These are phyloP conservation scores for Bolborhynchus lineola DNA, from an alignment of 2,113 vertebrate genomes.

Conservation along the genomic window DNA sequence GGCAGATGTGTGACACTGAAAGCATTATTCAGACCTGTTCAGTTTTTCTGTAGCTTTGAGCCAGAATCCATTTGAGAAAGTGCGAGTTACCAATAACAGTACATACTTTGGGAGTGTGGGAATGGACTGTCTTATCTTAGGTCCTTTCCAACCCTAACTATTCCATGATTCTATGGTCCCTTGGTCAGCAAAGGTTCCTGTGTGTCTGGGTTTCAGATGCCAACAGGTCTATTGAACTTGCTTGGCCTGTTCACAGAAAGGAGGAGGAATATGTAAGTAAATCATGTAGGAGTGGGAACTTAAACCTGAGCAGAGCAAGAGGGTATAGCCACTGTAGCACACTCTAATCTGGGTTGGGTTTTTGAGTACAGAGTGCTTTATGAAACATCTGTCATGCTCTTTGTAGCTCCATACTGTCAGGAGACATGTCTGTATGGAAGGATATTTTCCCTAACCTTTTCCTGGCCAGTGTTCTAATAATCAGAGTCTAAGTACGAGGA, in stretches of 20 bases:
- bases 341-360: background rate
- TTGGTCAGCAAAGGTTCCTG: background rate
- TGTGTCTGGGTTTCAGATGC: background rate
- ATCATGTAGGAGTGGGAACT: background rate
- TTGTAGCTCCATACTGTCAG: background rate
- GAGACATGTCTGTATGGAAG: background rate
- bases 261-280: background rate
- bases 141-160: too few relatives aligned
- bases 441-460: background rate
- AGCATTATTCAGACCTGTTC: background rate
- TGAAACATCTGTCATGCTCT: background rate
- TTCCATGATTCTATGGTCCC: too few relatives aligned
- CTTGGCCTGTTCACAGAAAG: background rate
- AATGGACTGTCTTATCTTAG: background rate
- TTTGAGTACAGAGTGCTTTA: background rate
- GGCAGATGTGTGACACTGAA: slow-evolving; percentile 54
- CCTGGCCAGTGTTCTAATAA: background rate
- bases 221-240: background rate
- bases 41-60: background rate
- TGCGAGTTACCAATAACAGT: background rate
- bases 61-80: background rate
- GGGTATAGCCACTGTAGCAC: background rate
- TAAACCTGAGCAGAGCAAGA: background rate
- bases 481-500: background rate
- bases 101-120: background rate